Evolutionary conservation across 2,888 invertebrate species (phyloP).

Genomic region (Athrips mouffetella): DNA sequence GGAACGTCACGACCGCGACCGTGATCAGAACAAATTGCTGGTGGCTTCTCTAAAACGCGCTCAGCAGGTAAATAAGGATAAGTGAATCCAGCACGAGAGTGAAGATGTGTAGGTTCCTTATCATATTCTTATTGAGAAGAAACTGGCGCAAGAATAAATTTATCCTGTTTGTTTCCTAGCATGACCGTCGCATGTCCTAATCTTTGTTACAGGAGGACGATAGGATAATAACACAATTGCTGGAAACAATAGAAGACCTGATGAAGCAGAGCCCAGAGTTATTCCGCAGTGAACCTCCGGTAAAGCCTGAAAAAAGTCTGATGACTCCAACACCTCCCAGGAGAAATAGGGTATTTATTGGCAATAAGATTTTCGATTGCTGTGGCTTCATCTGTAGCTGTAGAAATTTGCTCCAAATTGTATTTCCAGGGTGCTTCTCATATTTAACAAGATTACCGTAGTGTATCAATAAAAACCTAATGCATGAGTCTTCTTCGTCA

Average conservation of each 20-base stretch:
- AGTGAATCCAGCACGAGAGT: neutral
- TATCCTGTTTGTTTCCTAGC: neutral
- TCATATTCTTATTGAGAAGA: neutral
- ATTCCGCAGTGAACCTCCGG: slow-evolving; percentile 50
- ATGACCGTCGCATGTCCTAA: slow-evolving; percentile 1
- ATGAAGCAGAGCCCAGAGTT: slow-evolving; percentile 87
- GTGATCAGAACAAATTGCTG: slow-evolving; percentile 79
- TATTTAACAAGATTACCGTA: too few species aligned
- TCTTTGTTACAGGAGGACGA: slow-evolving; percentile 80
- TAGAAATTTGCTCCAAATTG: slow-evolving; percentile 24
- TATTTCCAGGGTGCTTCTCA: too few species aligned
- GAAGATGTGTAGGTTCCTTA: neutral
- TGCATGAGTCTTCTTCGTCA: too few species aligned
- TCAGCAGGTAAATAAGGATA: slow-evolving; percentile 59
- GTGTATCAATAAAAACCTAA: too few species aligned
- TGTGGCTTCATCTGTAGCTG: neutral
- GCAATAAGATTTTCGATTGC: slow-evolving; percentile 2
- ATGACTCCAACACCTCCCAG: slow-evolving; percentile 85
- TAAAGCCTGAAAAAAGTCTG: slow-evolving; percentile 62
- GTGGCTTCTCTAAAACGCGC: slow-evolving; percentile 69
- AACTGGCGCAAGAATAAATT: neutral
- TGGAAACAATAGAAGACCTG: slow-evolving; percentile 89
- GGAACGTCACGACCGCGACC: slow-evolving; percentile 89
- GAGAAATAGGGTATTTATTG: slow-evolving; percentile 75
- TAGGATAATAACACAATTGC: slow-evolving; percentile 82